phyloP scores from a whole-genome alignment of 2,888 invertebrate species.

The Clanis bilineata region DNA sequence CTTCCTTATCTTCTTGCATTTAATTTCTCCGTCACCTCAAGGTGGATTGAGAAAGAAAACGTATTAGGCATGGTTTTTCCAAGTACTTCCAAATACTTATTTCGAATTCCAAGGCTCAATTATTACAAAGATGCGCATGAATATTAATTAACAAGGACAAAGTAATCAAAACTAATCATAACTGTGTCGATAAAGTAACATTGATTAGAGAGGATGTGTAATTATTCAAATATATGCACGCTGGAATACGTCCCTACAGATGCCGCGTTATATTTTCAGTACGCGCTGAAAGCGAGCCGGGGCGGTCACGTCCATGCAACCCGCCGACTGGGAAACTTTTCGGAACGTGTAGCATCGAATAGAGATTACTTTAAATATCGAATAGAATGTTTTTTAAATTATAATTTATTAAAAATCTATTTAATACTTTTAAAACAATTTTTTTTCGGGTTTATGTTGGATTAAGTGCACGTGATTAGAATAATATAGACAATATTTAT shows the following conservation, averaged over 20 bases:
- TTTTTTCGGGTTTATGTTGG: too few species aligned
- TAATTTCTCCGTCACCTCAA: too few species aligned
- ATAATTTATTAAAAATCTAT: neutral
- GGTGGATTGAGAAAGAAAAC: too few species aligned
- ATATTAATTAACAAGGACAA: neutral
- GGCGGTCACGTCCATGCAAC: slow-evolving; percentile 20
- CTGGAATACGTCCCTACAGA: neutral
- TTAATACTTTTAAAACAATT: neutral
- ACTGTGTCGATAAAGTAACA: neutral
- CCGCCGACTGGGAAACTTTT: neutral
- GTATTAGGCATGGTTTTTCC: too few species aligned
- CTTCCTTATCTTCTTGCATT: too few species aligned
- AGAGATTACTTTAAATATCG: neutral
- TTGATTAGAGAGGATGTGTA: neutral
- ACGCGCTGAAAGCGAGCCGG: slow-evolving; percentile 23
- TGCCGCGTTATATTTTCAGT: slow-evolving; percentile 20
- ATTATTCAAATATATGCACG: neutral
- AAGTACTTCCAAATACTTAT: too few species aligned
- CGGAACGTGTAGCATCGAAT: neutral
- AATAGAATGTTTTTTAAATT: neutral
- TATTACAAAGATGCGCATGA: too few species aligned
- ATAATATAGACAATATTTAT: too few species aligned
- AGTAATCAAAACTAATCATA: neutral
- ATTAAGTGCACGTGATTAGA: too few species aligned
- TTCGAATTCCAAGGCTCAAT: too few species aligned